Base-by-base conservation (phyloP, 64 coral and sea anemone species). In the Montipora capricornis region DNA sequence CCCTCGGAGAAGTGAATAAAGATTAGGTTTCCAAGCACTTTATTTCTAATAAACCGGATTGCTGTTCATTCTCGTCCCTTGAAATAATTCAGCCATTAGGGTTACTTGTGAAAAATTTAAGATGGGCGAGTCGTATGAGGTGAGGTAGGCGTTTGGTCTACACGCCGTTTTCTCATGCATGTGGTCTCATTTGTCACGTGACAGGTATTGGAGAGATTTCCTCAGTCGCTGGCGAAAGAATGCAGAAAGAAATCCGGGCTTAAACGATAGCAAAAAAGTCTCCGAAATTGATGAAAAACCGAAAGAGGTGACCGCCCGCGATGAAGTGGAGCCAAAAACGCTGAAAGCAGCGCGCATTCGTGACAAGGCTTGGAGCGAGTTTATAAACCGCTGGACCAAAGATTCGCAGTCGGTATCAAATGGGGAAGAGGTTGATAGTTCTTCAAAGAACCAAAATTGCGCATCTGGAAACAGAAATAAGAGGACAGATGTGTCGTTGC, bases 151-250 rank as follows among this genome's bases (percentile, higher is more conserved):
- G 29, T 29, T 29, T 29, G 29, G 29, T 29, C 29, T 1, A 29
- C 29, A 29, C 29, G 37, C 37, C 0, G 37, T 37, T 37, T 37
- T 37, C 37, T 37, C 37, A 37, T 37, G 2, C 37, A 37, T 37
- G 37, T 37, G 37, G 37, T 37, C 37, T 37, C 13, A 14, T 76
- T 76, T 76, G 13, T 76, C 26, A 4, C 44, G 44, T 46, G 14
- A 7, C 46, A 86, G 82, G 66, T 71, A 86, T 14, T 86, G 82
- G 82, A 86, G 46, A 20, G 82, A 86, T 73, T 86, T 71, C 10
- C 46, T 86, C n/a, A 46, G 15, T 51, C 82, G 82, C 8, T 86
- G 64, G 82, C 68, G 67, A 86, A 86, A 71, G 47, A 17, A 8
- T 26, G 62, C 6, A 70, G 16, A 71, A 2, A 50, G 66, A 71